Conservation (phyloP, 2,113 vertebrate genomes). For the Nestor notabilis region DNA sequence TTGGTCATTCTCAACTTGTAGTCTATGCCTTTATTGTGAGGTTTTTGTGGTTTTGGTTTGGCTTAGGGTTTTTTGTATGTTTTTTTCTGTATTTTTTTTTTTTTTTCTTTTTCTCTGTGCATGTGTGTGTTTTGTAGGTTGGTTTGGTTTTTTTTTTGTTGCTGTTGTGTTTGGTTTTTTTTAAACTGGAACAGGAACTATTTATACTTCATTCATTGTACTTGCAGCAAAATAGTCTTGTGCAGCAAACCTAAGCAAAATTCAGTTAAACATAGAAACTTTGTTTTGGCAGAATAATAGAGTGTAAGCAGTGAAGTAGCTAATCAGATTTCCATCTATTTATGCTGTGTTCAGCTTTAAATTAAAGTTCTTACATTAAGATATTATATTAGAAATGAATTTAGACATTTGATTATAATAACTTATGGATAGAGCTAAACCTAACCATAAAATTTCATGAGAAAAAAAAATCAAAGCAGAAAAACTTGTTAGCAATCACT, state of each 20-base stretch:
- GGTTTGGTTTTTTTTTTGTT: not conserved
- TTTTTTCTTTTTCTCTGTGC: rapidly evolving
- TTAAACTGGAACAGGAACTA: not conserved
- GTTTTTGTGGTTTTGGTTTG: not conserved
- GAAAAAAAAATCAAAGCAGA: not conserved
- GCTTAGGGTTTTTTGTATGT: rapidly evolving
- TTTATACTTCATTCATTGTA: not conserved
- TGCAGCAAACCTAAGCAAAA: not conserved
- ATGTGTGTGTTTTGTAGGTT: too few species aligned
- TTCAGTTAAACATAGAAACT: not conserved
- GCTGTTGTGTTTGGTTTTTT: too few species aligned
- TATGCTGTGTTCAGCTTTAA: not conserved
- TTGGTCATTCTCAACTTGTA: not conserved
- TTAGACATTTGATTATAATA: not conserved
- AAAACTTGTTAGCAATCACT: not conserved
- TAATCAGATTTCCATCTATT: not conserved
- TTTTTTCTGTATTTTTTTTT: too few species aligned
- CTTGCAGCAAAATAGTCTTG: not conserved
- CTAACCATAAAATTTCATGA: not conserved
- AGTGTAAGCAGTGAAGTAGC: not conserved
- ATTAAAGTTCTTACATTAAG: not conserved
- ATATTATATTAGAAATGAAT: not conserved
- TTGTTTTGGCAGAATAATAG: not conserved
- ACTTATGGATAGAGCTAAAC: not conserved
- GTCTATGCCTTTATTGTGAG: not conserved